phyloP scores from a whole-genome alignment of 2,888 invertebrate genomes.

The Rotaria sp. region DNA sequence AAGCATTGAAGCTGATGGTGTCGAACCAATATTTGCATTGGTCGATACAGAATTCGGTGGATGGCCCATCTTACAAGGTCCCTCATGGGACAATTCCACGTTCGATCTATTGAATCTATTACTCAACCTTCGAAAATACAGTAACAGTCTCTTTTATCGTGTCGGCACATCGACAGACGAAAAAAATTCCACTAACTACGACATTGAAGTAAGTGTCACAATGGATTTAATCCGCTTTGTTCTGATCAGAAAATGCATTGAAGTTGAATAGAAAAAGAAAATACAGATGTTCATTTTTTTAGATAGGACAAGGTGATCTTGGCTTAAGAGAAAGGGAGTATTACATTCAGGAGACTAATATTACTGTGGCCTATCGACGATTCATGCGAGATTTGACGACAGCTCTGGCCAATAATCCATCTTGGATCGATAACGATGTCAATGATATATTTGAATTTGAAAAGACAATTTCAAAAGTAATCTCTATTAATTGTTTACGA shows the following conservation, averaged over 20 bases:
- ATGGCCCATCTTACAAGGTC: conserved; percentile 34
- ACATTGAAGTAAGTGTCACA: conserved; percentile 28
- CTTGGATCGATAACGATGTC: background rate
- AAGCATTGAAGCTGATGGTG: conserved; percentile 75
- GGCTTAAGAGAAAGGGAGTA: conserved; percentile 30
- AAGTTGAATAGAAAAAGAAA: too few species aligned
- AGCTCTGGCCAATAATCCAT: background rate
- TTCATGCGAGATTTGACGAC: conserved; percentile 32
- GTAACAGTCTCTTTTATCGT: conserved; percentile 26
- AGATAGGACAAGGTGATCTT: conserved; percentile 31
- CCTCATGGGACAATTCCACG: background rate
- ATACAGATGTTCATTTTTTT: background rate
- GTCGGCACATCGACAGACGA: conserved; percentile 63
- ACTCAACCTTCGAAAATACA: conserved; percentile 21
- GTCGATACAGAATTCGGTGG: conserved; percentile 56
- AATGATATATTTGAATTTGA: conserved; percentile 35
- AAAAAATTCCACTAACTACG: conserved; percentile 65
- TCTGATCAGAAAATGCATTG: too few species aligned
- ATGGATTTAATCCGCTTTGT: too few species aligned
- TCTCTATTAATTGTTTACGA: too few species aligned
- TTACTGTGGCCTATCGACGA: conserved; percentile 29
- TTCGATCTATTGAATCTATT: conserved; percentile 3
- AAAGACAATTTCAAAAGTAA: conserved; percentile 31
- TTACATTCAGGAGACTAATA: background rate
- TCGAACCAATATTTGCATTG: conserved; percentile 70